Evolutionary conservation across 2,888 invertebrate genomes (phyloP).

Genomic region (Campopleginae sp.): DNA sequence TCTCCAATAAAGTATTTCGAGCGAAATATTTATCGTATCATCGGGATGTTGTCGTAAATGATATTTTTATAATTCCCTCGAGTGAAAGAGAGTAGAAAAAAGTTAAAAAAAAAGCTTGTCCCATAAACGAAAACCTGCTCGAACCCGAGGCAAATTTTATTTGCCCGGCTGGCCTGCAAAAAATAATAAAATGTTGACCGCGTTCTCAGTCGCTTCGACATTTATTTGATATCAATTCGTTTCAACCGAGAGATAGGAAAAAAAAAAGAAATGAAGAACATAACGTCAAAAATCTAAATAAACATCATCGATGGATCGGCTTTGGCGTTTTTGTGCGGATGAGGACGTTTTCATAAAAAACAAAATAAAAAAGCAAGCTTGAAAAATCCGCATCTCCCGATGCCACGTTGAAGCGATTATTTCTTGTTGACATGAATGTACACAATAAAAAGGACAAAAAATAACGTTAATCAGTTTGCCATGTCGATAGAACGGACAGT

Average conservation of each 20-base stretch:
- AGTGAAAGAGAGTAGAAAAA: not conserved
- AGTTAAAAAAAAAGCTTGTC: not conserved
- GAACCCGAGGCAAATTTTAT: slow-evolving; percentile 7
- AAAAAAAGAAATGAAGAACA: not conserved
- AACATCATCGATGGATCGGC: not conserved
- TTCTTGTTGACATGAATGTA: not conserved
- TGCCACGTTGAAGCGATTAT: slow-evolving; percentile 12
- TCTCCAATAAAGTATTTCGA: not conserved
- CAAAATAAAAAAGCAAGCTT: not conserved
- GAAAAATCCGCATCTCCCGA: slow-evolving; percentile 9
- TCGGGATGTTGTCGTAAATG: not conserved
- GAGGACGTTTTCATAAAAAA: not conserved
- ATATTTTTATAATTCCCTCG: not conserved
- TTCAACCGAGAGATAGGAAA: not conserved
- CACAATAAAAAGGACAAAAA: not conserved
- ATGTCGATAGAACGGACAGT: not conserved
- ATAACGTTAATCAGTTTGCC: not conserved
- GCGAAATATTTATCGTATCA: not conserved
- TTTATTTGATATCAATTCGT: not conserved
- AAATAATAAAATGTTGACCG: not conserved
- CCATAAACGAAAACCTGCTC: not conserved
- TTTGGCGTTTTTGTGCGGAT: not conserved
- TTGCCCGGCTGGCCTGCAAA: not conserved
- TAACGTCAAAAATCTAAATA: not conserved
- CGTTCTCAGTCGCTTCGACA: not conserved